A percentile compares a stretch with the other conserved stretches of the same genome.
These are phyloP conservation scores for Meghimatium bilineatum DNA, from an alignment of 2,888 invertebrate species.

Conservation along the genomic window DNA sequence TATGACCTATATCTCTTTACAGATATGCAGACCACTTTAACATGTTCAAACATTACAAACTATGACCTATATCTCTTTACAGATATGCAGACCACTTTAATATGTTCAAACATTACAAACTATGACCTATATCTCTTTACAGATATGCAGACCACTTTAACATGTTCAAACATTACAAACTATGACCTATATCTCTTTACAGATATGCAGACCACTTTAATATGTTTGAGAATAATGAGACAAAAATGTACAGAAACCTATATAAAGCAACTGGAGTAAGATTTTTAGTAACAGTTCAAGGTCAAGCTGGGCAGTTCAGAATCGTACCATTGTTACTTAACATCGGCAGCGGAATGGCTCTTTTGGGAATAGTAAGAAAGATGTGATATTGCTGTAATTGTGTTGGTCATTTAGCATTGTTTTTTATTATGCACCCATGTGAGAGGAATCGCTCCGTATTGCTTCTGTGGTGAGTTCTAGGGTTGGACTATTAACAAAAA, in stretches of 20 bases:
- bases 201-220: conserved; percentile 38
- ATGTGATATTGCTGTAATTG: not conserved
- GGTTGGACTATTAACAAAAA: no score
- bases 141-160: no score
- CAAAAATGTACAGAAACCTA: conserved; percentile 71
- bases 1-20: no score
- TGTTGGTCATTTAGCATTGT: not conserved
- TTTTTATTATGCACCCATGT: not conserved
- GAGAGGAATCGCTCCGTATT: no score
- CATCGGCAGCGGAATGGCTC: conserved; percentile 79
- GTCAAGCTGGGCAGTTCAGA: conserved; percentile 79
- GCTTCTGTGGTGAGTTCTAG: no score
- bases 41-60: no score
- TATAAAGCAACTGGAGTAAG: conserved; percentile 79
- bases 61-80: no score
- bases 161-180: no score
- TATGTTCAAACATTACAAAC: no score
- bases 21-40: no score
- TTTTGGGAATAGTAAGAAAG: conserved; percentile 78
- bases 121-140: no score
- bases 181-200: not conserved
- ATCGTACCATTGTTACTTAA: conserved; percentile 78
- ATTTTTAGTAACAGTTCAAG: conserved; percentile 78
- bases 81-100: no score
- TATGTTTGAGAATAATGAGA: not conserved